A percentile compares a stretch with the other conserved stretches of the same genome.
These are phyloP conservation scores for Harpalus rubripes DNA, from an alignment of 2,888 invertebrate genomes.

Conservation along the genomic window DNA sequence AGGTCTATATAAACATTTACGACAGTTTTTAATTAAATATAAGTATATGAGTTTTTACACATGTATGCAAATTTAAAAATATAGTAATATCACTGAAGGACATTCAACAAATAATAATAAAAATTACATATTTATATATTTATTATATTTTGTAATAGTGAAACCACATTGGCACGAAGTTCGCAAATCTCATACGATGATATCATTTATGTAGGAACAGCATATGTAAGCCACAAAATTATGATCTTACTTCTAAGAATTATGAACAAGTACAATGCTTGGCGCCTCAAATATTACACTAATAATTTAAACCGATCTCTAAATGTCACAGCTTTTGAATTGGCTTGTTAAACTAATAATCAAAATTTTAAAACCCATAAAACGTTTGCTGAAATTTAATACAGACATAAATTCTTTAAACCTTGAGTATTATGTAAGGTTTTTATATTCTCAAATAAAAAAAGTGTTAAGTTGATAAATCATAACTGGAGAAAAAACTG, in stretches of 20 bases:
- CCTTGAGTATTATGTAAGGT: constrained; percentile 3
- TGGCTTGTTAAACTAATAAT: background rate
- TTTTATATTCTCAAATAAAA: constrained; percentile 22
- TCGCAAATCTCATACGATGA: constrained; percentile 41
- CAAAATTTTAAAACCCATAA: constrained; percentile 24
- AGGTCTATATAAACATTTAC: too few relatives aligned
- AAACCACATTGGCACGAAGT: background rate
- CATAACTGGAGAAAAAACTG: constrained; percentile 16
- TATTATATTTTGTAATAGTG: constrained; percentile 1
- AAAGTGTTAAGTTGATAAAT: constrained; percentile 39
- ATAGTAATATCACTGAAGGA: constrained; percentile 17
- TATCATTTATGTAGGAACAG: constrained; percentile 9
- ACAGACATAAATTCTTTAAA: background rate
- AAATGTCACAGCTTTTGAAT: constrained; percentile 20
- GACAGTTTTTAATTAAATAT: too few relatives aligned
- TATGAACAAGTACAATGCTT: background rate
- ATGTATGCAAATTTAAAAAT: too few relatives aligned
- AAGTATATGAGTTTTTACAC: too few relatives aligned
- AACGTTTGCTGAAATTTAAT: constrained; percentile 29
- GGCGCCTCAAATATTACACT: background rate
- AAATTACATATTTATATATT: constrained; percentile 19
- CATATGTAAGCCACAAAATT: too few relatives aligned
- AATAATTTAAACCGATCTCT: background rate
- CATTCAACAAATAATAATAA: constrained; percentile 23
- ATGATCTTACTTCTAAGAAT: too few relatives aligned